Evolutionary conservation across 1,140 invertebrate species (phyloP).

Genomic region (Idris sp.): DNA sequence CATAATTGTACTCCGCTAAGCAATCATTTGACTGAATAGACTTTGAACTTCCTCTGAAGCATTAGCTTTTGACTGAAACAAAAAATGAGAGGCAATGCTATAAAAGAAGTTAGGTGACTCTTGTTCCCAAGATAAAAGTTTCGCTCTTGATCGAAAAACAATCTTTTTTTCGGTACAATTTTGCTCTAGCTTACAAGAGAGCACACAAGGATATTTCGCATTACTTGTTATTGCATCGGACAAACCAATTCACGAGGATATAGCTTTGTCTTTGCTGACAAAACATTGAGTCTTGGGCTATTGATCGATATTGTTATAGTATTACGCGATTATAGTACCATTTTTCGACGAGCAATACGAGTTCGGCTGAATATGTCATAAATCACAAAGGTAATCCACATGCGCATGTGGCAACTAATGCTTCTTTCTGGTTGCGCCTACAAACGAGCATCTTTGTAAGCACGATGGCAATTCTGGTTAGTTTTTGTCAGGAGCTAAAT

Average conservation of each 20-base stretch:
- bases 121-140: constrained; percentile 58
- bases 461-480: constrained; percentile 26
- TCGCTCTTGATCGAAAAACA: constrained; percentile 56
- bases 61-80: constrained; percentile 59
- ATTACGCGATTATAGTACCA: constrained; percentile 47
- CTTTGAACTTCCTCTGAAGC: constrained; percentile 51
- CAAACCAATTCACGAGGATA: constrained; percentile 53
- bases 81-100: constrained; percentile 56
- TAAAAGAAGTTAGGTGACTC: constrained; percentile 51
- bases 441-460: constrained; percentile 19
- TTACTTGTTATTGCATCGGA: constrained; percentile 56
- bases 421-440: constrained; percentile 39
- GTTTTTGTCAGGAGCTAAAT: constrained; percentile 28
- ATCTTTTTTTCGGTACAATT: constrained; percentile 52
- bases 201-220: constrained; percentile 43
- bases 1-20: constrained; percentile 33
- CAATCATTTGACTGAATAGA: constrained; percentile 52
- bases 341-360: constrained; percentile 38
- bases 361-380: constrained; percentile 46
- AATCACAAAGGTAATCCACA: constrained; percentile 53
- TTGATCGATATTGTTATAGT: constrained; percentile 46
- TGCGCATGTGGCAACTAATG: constrained; percentile 39
- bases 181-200: constrained; percentile 51
- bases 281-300: constrained; percentile 37
- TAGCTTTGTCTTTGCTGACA: constrained; percentile 48